phyloP scores from a whole-genome alignment of 2,797 vertebrate species.

The Odontamblyopus lacepedii region DNA sequence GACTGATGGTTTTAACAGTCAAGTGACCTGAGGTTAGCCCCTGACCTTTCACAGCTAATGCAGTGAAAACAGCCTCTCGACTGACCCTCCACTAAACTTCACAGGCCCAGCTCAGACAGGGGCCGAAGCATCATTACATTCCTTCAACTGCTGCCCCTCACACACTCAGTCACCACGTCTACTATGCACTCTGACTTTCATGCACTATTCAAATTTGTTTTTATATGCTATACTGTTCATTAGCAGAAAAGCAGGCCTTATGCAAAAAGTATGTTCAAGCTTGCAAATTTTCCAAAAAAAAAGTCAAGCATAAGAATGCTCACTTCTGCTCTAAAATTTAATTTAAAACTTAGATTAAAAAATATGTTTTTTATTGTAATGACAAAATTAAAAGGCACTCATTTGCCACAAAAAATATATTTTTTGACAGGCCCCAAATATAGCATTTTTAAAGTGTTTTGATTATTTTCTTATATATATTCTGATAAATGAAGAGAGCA shows the following conservation, averaged over 20 bases:
- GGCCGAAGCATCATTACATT: slow-evolving; percentile 57
- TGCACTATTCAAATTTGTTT: neutral
- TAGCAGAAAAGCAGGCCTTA: too few relatives aligned
- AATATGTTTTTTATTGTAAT: neutral
- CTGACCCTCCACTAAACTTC: slow-evolving; percentile 55
- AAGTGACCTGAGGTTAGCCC: slow-evolving; percentile 88
- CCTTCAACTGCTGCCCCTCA: slow-evolving; percentile 23
- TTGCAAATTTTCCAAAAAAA: neutral
- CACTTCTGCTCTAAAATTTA: too few relatives aligned
- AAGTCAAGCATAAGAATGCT: neutral
- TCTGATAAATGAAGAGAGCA: slow-evolving; percentile 35
- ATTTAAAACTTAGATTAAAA: too few relatives aligned
- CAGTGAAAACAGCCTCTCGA: slow-evolving; percentile 38
- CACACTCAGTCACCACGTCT: neutral
- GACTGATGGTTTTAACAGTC: slow-evolving; percentile 79
- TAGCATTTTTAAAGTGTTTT: neutral
- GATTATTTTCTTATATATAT: slow-evolving; percentile 4
- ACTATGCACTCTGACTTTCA: neutral
- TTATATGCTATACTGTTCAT: neutral
- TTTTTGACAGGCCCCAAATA: neutral
- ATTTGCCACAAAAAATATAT: neutral
- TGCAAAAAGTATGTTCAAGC: neutral
- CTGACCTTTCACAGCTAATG: slow-evolving; percentile 79
- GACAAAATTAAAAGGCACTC: too few relatives aligned
- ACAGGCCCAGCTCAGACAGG: slow-evolving; percentile 40